Percentiles rank a stretch among this genome's conserved stretches.
These are phyloP conservation scores for Eupithecia vulgata DNA, from an alignment of 2,888 invertebrate genomes.

Conservation along the genomic window DNA sequence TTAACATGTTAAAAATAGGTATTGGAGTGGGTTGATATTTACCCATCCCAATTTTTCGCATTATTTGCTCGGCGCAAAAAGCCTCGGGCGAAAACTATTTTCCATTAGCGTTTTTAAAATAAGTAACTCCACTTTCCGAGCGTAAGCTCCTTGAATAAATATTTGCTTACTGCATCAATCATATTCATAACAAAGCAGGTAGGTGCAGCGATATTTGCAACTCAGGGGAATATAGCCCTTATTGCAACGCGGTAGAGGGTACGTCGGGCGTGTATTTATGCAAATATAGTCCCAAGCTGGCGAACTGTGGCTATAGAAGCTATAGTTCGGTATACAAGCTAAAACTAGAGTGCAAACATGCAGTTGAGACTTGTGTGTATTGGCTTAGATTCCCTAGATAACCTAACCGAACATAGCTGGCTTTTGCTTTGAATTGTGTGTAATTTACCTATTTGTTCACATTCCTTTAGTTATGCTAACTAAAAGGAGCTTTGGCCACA, in stretches of 20 bases:
- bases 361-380: slow-evolving; percentile 12
- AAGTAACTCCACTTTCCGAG: slow-evolving; percentile 40
- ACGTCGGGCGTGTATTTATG: slow-evolving; percentile 12
- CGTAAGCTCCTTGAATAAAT: slow-evolving; percentile 42
- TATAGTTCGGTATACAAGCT: slow-evolving; percentile 13
- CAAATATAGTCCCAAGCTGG: slow-evolving; percentile 14
- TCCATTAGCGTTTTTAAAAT: slow-evolving; percentile 39
- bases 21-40: too few species aligned
- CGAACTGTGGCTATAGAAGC: slow-evolving; percentile 6
- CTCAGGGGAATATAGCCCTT: slow-evolving; percentile 8
- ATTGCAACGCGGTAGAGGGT: slow-evolving; percentile 7
- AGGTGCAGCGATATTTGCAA: slow-evolving; percentile 22
- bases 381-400: slow-evolving; percentile 6
- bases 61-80: not conserved
- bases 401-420: not conserved
- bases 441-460: not conserved
- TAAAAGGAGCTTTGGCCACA: not conserved
- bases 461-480: not conserved
- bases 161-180: slow-evolving; percentile 50
- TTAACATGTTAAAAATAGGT: not conserved
- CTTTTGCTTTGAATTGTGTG: not conserved
- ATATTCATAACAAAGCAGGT: slow-evolving; percentile 39
- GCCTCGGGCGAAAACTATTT: not conserved
- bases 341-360: slow-evolving; percentile 18
- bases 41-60: not conserved